Evolutionary conservation across 2,113 vertebrate species (phyloP).

Genomic region (Hymenochirus boettgeri): DNA sequence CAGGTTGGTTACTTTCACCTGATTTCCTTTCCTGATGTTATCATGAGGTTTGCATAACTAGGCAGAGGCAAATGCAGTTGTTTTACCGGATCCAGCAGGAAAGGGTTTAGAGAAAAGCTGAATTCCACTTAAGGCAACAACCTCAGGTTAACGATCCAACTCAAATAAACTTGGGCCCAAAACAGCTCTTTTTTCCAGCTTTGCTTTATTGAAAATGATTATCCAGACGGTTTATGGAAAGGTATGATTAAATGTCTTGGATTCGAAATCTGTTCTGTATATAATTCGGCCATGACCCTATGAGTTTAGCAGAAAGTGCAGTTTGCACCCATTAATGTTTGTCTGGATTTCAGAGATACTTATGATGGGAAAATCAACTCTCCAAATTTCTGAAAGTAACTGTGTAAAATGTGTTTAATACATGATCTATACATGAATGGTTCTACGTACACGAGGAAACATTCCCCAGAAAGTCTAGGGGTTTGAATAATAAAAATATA

Average conservation of each 20-base stretch:
- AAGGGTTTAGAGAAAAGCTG: not conserved
- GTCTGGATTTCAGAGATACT: not conserved
- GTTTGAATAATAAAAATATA: no score
- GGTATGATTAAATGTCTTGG: slow-evolving; percentile 1
- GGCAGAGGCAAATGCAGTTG: not conserved
- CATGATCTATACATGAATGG: no score
- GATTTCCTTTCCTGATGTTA: slow-evolving; percentile 1
- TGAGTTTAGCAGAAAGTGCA: not conserved
- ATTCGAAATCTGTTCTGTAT: not conserved
- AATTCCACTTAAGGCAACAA: not conserved
- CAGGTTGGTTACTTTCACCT: not conserved
- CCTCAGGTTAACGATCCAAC: not conserved
- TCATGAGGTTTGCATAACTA: not conserved
- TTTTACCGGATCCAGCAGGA: slow-evolving; percentile 1
- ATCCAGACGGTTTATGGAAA: not conserved
- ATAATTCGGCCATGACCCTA: not conserved
- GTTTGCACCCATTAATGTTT: not conserved
- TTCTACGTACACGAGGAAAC: no score
- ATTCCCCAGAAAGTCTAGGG: no score
- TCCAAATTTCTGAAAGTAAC: no score
- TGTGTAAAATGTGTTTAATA: no score
- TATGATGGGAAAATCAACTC: not conserved
- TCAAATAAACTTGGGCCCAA: not conserved
- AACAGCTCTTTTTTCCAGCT: slow-evolving; percentile 2
- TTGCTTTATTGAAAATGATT: not conserved